These are phyloP conservation scores for Hemibagrus wyckioides DNA, from an alignment of 2,113 vertebrate genomes.

Conservation along the genomic window DNA sequence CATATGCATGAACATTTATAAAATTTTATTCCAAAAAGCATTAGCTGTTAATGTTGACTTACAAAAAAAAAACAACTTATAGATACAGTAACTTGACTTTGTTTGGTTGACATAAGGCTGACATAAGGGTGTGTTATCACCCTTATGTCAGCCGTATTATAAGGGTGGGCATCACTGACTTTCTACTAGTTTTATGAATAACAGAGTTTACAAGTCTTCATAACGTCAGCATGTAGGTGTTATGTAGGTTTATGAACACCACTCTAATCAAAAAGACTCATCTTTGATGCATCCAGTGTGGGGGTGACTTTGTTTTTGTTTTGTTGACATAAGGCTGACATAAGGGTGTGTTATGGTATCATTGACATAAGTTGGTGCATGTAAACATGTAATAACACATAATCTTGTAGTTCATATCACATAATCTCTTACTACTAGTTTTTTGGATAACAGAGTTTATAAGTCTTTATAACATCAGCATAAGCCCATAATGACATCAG, in stretches of 20 bases:
- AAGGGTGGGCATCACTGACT: no score
- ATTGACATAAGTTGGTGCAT: not conserved
- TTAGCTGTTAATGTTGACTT: not conserved
- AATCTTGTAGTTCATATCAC: not conserved
- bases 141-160: no score
- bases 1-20: not conserved
- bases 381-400: not conserved
- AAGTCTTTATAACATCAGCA: not conserved
- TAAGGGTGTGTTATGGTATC: not conserved
- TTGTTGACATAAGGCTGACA: not conserved
- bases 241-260: no score
- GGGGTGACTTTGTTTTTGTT: no score
- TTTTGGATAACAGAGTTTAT: not conserved
- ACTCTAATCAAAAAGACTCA: no score
- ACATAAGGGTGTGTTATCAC: not conserved
- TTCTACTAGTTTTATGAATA: no score
- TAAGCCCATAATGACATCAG: not conserved
- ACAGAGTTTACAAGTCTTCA: no score
- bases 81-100: not conserved
- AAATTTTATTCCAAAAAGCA: not conserved
- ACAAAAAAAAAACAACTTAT: not conserved
- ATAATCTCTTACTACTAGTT: not conserved
- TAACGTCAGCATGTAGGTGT: no score
- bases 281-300: no score
- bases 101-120: not conserved